phyloP scores from a whole-genome alignment of 2,797 vertebrate genomes.

The Thunnus albacares region DNA sequence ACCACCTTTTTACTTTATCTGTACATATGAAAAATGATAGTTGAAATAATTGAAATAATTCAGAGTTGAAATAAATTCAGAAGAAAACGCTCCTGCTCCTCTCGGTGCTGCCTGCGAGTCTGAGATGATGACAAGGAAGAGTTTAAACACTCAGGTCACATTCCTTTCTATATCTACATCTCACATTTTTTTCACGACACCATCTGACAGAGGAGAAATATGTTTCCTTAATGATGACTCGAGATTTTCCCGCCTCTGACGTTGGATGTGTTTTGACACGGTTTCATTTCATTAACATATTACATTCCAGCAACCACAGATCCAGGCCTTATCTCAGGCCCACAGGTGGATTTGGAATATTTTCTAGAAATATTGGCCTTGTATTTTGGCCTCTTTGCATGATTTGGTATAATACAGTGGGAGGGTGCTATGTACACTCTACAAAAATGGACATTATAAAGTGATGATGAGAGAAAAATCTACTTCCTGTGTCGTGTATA shows the following conservation, averaged over 20 bases:
- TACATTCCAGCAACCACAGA: conserved; percentile 10
- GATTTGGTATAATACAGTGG: background rate
- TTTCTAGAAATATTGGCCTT: background rate
- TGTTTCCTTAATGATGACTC: conserved; percentile 42
- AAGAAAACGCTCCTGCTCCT: background rate
- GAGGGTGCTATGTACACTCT: background rate
- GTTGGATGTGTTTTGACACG: background rate
- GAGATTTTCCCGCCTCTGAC: background rate
- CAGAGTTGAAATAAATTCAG: background rate
- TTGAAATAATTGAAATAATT: background rate
- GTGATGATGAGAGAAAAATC: background rate
- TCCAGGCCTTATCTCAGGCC: conserved; percentile 23
- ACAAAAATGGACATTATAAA: conserved; percentile 9
- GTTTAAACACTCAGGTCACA: conserved; percentile 51
- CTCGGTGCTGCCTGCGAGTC: background rate
- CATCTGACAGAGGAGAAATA: conserved; percentile 31
- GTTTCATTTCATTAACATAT: conserved; percentile 21
- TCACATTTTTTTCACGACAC: conserved; percentile 41
- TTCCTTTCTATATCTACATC: conserved; percentile 65
- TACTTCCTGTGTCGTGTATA: background rate
- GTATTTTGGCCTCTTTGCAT: background rate
- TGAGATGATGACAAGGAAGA: conserved; percentile 45
- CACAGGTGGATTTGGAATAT: conserved; percentile 24
- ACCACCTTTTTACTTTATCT: conserved; percentile 8
- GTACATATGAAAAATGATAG: background rate